Evolutionary conservation across 2,888 invertebrate species (phyloP).

Genomic region (Philereme transversata): DNA sequence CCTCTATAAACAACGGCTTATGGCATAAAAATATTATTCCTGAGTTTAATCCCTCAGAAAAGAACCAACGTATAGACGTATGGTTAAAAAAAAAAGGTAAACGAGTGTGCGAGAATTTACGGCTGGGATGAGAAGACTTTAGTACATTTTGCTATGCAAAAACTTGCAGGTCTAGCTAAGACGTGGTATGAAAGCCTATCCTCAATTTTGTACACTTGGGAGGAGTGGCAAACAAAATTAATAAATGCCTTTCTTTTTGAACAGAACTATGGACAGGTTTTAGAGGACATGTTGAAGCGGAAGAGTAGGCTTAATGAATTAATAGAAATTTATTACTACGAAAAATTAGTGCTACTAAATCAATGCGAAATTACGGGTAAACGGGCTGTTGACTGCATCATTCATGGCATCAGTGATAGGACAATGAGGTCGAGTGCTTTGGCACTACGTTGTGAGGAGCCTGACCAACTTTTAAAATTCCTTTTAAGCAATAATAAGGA

Average conservation of each 20-base stretch:
- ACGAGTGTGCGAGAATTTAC: conserved; percentile 33
- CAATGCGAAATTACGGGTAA: conserved; percentile 2
- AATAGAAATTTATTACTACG: conserved; percentile 4
- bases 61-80: conserved; percentile 16
- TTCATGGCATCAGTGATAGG: conserved; percentile 2
- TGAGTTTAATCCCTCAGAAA: conserved; percentile 17
- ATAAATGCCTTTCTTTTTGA: conserved; percentile 35
- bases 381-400: conserved; percentile 2
- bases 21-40: conserved; percentile 4
- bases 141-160: conserved; percentile 36
- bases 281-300: conserved; percentile 34
- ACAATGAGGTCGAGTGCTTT: conserved; percentile 3
- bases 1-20: no score
- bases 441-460: no score
- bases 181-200: conserved; percentile 38
- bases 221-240: conserved; percentile 38
- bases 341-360: conserved; percentile 2
- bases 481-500: no score
- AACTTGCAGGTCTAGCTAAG: conserved; percentile 35
- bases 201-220: conserved; percentile 33
- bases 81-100: conserved; percentile 26
- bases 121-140: conserved; percentile 35
- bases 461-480: no score
- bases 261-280: conserved; percentile 33
- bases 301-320: neutral